Percentiles rank a stretch among this genome's conserved stretches.
Conservation (phyloP, 2,797 vertebrate species). For the Nothura maculosa region DNA sequence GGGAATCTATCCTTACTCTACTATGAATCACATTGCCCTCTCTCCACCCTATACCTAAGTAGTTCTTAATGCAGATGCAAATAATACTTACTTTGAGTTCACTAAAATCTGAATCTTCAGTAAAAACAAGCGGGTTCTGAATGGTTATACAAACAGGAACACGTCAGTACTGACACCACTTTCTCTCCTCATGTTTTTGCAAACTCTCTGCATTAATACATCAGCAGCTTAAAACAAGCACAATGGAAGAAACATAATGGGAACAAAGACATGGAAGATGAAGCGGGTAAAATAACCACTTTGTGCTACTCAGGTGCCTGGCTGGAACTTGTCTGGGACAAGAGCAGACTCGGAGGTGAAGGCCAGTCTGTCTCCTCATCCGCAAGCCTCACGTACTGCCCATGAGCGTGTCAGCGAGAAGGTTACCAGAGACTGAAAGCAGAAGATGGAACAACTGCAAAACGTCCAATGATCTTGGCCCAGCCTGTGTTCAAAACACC, state of each 20-base stretch:
- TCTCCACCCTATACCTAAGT: not conserved
- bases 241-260: accelerated
- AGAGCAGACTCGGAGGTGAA: not conserved
- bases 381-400: not conserved
- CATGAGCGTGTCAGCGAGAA: not conserved
- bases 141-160: not conserved
- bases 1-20: not conserved
- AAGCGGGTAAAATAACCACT: not conserved
- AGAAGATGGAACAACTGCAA: not conserved
- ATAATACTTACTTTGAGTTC: not conserved
- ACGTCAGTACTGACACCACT: not conserved
- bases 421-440: not conserved
- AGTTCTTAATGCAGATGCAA: not conserved
- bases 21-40: not conserved
- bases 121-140: accelerated
- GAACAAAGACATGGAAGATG: not conserved
- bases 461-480: accelerated
- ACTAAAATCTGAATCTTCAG: not conserved
- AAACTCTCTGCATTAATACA: not conserved
- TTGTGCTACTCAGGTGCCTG: not conserved
- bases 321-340: not conserved
- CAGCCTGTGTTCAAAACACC: not conserved
- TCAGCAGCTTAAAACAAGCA: not conserved
- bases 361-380: not conserved
- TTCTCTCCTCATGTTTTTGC: not conserved